A percentile compares a stretch with the other conserved stretches of the same genome.
phyloP scores from a whole-genome alignment of 1,140 invertebrate species.

The Heliconius hermathena region DNA sequence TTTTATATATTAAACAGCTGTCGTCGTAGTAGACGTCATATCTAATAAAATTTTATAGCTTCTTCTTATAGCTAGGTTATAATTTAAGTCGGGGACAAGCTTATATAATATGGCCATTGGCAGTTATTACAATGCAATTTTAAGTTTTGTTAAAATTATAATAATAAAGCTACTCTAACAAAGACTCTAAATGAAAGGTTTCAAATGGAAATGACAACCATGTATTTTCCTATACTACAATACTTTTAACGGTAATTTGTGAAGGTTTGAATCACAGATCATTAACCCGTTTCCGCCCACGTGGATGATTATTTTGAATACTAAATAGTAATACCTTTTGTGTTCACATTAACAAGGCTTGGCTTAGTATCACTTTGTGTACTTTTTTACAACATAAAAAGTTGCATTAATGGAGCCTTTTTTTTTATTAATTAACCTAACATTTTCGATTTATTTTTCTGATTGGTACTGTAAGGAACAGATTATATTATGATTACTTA shows the following conservation, averaged over 20 bases:
- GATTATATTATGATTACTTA: not conserved
- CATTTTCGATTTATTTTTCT: not conserved
- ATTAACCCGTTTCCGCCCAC: slow-evolving; percentile 40
- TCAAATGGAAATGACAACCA: not conserved
- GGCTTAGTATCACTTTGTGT: not conserved
- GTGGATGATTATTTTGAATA: slow-evolving; percentile 30
- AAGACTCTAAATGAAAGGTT: not conserved
- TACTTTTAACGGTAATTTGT: slow-evolving; percentile 29
- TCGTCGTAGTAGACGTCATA: not conserved
- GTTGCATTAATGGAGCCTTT: not conserved
- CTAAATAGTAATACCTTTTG: slow-evolving; percentile 18
- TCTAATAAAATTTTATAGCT: not conserved
- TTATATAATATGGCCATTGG: not conserved
- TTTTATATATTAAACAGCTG: no score
- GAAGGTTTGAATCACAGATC: slow-evolving; percentile 33
- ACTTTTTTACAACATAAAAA: not conserved
- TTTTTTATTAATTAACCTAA: not conserved
- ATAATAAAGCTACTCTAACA: not conserved
- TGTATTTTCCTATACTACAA: slow-evolving; percentile 19
- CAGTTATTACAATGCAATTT: not conserved
- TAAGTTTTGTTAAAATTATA: not conserved
- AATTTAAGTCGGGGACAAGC: no score
- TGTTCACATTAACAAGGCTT: slow-evolving; percentile 6
- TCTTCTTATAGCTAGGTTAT: no score
- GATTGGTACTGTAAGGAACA: not conserved